phyloP scores from a whole-genome alignment of 2,113 vertebrate species.

The Phyllopteryx taeniolatus region DNA sequence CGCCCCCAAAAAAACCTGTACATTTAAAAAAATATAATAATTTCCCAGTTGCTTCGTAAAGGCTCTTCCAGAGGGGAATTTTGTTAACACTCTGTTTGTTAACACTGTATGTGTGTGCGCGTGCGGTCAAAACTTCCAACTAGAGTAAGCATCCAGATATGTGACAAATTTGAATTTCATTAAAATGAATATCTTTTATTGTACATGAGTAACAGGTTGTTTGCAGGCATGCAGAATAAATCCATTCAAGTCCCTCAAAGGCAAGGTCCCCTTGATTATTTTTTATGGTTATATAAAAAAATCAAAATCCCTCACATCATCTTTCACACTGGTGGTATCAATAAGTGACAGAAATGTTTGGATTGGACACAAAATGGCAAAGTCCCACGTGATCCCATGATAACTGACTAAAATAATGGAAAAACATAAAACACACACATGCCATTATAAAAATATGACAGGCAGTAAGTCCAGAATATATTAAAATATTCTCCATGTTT shows the following conservation, averaged over 20 bases:
- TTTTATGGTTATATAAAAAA: background rate
- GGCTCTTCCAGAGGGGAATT: background rate
- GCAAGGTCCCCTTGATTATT: background rate
- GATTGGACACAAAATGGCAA: background rate
- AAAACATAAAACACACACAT: background rate
- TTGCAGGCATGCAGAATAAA: background rate
- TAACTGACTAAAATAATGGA: background rate
- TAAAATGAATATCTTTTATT: background rate
- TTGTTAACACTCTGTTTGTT: conserved; percentile 10
- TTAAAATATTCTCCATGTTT: too few species aligned
- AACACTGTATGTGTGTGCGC: background rate
- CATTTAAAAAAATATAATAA: background rate
- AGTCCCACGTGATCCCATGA: background rate
- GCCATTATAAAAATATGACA: background rate
- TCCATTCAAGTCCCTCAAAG: background rate
- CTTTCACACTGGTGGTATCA: background rate
- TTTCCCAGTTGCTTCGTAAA: background rate
- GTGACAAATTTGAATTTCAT: background rate
- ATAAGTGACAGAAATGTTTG: background rate
- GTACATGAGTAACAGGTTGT: background rate
- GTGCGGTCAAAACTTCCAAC: background rate
- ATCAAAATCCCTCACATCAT: background rate
- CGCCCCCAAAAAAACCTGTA: background rate
- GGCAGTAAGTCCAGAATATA: too few species aligned
- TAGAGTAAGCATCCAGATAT: background rate